Base-by-base conservation (phyloP, 2,888 invertebrate species). In the Adelphocoris suturalis region DNA sequence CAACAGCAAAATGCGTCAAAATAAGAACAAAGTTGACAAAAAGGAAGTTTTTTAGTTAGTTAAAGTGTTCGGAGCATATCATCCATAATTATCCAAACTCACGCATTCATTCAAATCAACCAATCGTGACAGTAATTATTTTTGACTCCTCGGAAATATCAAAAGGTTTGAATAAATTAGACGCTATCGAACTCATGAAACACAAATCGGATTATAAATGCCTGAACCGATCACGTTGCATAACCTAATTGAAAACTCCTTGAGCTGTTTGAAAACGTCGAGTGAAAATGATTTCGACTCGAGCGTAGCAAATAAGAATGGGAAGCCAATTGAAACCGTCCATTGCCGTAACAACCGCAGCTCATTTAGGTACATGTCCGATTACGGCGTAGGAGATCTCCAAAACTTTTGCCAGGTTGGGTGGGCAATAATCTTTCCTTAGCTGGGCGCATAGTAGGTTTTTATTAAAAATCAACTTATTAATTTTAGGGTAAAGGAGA, bases 81-180 rank as follows among this genome's bases (percentile, higher is more conserved):
- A 37, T 37, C 37, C 37, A 37, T 7, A 37, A 37, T 37, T 2
- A 37, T 4, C 7, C 7, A 37, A 7, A 4, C 37, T 7, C 7
- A 37, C 37, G 37, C 37, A 37, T 37, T 37, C 37, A 7, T 37
- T 37, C 2, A 4, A 37, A 37, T 37, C 37, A 37, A 2, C 37
- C 37, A 37, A 37, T 37, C 37, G 37, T 37, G 37, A 37, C 37
- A 37, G 7, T 37, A 1, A 11, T 14, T 52, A 52, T 52, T 52
- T 52, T 52, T 11, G 2, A 93, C 7, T 27, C 52, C 48, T 47
- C 46, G 9, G 55, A 68, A 68, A 12, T 7, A 68, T 3, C 23
- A 0, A 23, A 5, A 68, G 27, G 1, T 68, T 23, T 27, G 68
- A 68, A 68, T 61, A 61, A 61, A 61, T 23, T 23, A 68, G 68